phyloP scores from a whole-genome alignment of 2,888 invertebrate genomes.

The Sialis fuliginosa region DNA sequence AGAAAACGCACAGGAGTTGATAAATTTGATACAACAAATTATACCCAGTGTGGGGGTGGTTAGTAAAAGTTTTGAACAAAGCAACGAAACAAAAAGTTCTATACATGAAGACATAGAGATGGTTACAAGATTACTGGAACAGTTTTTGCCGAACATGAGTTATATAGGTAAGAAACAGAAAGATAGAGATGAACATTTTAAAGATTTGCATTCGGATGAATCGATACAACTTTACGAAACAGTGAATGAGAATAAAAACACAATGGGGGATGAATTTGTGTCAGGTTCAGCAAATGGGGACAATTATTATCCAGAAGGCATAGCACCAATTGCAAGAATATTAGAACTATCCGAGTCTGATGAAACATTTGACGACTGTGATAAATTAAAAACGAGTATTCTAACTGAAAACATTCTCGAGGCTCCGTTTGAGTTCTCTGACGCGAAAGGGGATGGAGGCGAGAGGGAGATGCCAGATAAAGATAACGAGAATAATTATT shows the following conservation, averaged over 20 bases:
- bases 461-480: neutral
- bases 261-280: too few relatives aligned
- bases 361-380: neutral
- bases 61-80: neutral
- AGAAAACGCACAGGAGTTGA: neutral
- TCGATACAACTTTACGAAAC: too few relatives aligned
- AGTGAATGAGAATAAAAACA: too few relatives aligned
- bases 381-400: constrained; percentile 1
- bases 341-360: too few relatives aligned
- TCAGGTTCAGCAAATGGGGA: too few relatives aligned
- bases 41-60: neutral
- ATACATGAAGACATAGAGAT: neutral
- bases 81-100: neutral
- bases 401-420: neutral
- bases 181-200: too few relatives aligned
- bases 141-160: neutral
- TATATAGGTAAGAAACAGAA: too few relatives aligned
- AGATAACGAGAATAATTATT: neutral
- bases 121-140: neutral
- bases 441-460: too few relatives aligned
- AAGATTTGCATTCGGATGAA: too few relatives aligned
- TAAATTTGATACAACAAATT: neutral
- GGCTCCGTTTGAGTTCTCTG: too few relatives aligned
- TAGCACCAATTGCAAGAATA: neutral
- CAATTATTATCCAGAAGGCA: too few relatives aligned